A percentile compares a stretch with the other conserved stretches of the same genome.
These are phyloP conservation scores for Theristicus caerulescens DNA, from an alignment of 2,113 vertebrate species.

Conservation along the genomic window DNA sequence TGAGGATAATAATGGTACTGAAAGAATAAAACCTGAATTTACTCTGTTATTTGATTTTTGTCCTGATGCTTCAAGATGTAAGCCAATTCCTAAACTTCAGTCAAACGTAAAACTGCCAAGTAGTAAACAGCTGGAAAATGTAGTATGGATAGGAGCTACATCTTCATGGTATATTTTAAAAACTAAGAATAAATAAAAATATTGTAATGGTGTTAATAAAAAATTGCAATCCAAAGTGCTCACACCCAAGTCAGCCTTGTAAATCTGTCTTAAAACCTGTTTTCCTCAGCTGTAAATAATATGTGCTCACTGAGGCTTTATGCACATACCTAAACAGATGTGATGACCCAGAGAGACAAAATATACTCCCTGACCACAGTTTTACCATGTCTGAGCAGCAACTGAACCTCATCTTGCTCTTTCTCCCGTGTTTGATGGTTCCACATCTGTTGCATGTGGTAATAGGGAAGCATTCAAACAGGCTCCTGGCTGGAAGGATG, in stretches of 20 bases:
- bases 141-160: not conserved
- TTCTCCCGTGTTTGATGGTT: not conserved
- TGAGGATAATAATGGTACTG: not conserved
- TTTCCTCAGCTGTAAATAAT: not conserved
- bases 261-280: not conserved
- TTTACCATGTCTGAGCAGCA: not conserved
- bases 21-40: not conserved
- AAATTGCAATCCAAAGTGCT: not conserved
- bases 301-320: not conserved
- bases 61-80: not conserved
- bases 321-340: not conserved
- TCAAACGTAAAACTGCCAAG: not conserved
- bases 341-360: not conserved
- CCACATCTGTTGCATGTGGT: not conserved
- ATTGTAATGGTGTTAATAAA: not conserved
- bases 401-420: accelerated
- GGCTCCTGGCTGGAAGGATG: not conserved
- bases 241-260: not conserved
- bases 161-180: not conserved
- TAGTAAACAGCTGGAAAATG: not conserved
- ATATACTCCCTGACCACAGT: not conserved
- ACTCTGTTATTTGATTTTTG: not conserved
- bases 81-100: not conserved
- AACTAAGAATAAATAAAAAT: not conserved
- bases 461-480: not conserved